A percentile compares a stretch with the other conserved stretches of the same genome.
phyloP scores from a whole-genome alignment of 35 echinoderm and acorn worm genomes.

The Ophiothrix spiculata region DNA sequence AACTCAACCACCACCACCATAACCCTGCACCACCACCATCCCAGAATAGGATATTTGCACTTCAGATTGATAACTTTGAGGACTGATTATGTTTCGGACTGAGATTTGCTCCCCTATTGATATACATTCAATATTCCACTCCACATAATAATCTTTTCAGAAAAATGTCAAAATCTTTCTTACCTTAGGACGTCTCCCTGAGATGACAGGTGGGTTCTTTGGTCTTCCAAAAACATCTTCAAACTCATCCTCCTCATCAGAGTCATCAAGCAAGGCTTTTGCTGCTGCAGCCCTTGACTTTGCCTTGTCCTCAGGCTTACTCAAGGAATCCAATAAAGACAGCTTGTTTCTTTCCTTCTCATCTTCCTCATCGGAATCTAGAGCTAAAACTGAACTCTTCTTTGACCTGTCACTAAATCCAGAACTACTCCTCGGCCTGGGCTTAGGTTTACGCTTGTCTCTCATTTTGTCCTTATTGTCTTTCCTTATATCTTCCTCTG shows the following conservation, averaged over 20 bases:
- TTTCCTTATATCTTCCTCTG: background rate
- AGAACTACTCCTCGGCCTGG: background rate
- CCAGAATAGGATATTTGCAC: too few species aligned
- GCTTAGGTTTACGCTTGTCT: conserved; percentile 7
- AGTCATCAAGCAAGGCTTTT: conserved; percentile 21
- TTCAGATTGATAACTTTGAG: too few species aligned
- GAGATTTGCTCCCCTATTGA: too few species aligned
- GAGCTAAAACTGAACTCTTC: background rate
- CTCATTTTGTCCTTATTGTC: background rate
- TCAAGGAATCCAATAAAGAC: conserved; percentile 35
- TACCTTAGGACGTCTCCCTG: conserved; percentile 52
- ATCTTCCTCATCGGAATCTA: conserved; percentile 46
- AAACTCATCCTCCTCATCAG: conserved; percentile 39
- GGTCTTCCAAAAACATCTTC: conserved; percentile 17
- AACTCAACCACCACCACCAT: too few species aligned
- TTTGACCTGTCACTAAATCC: background rate
- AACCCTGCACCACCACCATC: too few species aligned
- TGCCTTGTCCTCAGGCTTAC: conserved; percentile 6
- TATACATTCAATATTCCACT: too few species aligned
- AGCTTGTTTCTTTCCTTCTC: background rate
- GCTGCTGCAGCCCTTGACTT: conserved; percentile 5
- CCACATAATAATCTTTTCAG: too few species aligned
- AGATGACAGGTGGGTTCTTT: conserved; percentile 38
- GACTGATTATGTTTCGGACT: too few species aligned
- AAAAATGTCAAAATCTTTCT: background rate